These are phyloP conservation scores for Micronycteris hirsuta DNA, from an alignment of 2,113 vertebrate genomes.

Conservation along the genomic window DNA sequence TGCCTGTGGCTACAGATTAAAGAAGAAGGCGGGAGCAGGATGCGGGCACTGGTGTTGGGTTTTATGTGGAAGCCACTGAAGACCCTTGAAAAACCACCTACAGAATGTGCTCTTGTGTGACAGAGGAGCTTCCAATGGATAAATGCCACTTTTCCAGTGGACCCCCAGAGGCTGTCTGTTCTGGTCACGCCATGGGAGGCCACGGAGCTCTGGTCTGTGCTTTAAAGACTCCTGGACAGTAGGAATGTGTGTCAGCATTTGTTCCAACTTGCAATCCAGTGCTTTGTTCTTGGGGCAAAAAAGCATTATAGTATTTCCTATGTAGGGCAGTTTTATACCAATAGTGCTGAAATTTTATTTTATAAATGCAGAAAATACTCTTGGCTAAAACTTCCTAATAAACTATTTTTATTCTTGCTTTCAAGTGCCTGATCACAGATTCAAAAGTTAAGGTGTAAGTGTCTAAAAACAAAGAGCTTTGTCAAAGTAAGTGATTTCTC, in stretches of 20 bases:
- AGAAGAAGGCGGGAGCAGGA: constrained; percentile 97
- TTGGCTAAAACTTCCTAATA: not conserved
- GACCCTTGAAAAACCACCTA: constrained; percentile 97
- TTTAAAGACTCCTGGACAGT: no score
- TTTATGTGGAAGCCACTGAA: constrained; percentile 93
- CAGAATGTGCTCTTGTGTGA: constrained; percentile 95
- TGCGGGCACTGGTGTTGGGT: constrained; percentile 95
- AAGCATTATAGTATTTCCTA: not conserved
- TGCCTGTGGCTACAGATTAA: constrained; percentile 89
- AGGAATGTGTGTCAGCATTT: not conserved
- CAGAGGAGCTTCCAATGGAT: constrained; percentile 86
- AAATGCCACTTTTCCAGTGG: no score
- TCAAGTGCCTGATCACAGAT: constrained; percentile 98
- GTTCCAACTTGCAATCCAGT: not conserved
- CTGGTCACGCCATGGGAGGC: no score
- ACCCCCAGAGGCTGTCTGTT: no score
- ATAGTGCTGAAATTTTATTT: not conserved
- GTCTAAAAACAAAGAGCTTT: constrained; percentile 99
- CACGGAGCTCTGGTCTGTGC: no score
- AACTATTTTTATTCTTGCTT: constrained; percentile 69
- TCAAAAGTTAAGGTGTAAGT: constrained; percentile 99
- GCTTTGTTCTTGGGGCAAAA: not conserved
- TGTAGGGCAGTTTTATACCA: not conserved
- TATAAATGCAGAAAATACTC: not conserved
- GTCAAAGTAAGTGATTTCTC: constrained; percentile 92